Evolutionary conservation across 2,797 vertebrate genomes (phyloP).

Genomic region (Pangasius sanitwongsei): DNA sequence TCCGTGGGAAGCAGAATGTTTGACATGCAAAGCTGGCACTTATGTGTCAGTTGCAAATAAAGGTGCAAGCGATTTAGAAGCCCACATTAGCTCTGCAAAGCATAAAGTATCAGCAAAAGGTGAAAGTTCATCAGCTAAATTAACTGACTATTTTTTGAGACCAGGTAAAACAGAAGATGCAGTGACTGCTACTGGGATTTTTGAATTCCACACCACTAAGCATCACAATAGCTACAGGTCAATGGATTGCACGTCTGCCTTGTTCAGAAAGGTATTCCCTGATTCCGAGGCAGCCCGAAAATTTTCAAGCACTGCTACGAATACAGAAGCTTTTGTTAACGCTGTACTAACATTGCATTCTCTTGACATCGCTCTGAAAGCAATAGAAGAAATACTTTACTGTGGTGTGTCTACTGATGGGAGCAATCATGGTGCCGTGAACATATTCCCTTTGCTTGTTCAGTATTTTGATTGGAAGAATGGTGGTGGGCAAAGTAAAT

Average conservation of each 20-base stretch:
- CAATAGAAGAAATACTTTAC: slow-evolving; percentile 25
- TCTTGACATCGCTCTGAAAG: slow-evolving; percentile 35
- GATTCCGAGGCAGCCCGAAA: background rate
- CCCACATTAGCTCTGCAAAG: background rate
- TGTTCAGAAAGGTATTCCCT: slow-evolving; percentile 26
- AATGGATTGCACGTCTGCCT: slow-evolving; percentile 27
- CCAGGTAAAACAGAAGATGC: no score
- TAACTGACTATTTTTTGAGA: background rate
- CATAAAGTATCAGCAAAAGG: slow-evolving; percentile 1
- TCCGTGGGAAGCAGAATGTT: slow-evolving; percentile 9
- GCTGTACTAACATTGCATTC: background rate
- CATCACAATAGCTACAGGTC: slow-evolving; percentile 36
- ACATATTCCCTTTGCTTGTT: slow-evolving; percentile 30
- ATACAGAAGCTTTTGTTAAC: slow-evolving; percentile 27
- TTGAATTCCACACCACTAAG: slow-evolving; percentile 16
- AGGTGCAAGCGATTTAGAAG: background rate
- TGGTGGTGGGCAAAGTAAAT: slow-evolving; percentile 36
- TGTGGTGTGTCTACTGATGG: slow-evolving; percentile 8
- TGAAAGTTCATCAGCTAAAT: background rate
- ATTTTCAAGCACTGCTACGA: background rate
- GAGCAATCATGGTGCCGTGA: slow-evolving; percentile 24
- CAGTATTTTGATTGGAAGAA: slow-evolving; percentile 50
- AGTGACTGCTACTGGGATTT: slow-evolving; percentile 1
- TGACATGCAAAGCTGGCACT: slow-evolving; percentile 10
- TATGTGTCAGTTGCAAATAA: slow-evolving; percentile 23